Evolutionary conservation across 1,140 invertebrate species (phyloP).

Genomic region (Ceratina calcarata): DNA sequence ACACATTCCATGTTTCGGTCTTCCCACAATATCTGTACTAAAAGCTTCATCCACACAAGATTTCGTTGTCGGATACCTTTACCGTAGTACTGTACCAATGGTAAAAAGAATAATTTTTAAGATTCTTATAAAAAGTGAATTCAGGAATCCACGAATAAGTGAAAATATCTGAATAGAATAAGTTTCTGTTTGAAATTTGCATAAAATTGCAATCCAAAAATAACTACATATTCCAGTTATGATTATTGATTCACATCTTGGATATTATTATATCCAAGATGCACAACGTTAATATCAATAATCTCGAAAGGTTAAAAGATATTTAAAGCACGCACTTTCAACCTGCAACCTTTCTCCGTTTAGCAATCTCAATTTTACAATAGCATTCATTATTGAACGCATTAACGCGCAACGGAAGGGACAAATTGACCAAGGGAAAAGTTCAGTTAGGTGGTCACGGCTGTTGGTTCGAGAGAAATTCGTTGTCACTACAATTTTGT

Average conservation of each 20-base stretch:
- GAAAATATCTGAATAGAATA: no score
- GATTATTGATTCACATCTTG: no score
- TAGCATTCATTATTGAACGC: conserved; percentile 3
- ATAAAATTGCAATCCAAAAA: no score
- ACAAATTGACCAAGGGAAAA: conserved; percentile 41
- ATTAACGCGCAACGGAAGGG: conserved; percentile 23
- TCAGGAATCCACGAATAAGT: no score
- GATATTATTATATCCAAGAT: background rate
- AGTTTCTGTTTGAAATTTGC: no score
- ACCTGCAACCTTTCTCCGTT: background rate
- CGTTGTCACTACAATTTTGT: conserved; percentile 39
- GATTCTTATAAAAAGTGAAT: no score
- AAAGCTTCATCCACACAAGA: no score
- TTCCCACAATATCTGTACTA: background rate
- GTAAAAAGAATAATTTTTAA: no score
- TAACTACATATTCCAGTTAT: no score
- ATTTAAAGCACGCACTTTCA: background rate
- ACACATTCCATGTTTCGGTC: no score
- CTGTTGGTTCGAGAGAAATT: background rate
- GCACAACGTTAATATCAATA: background rate
- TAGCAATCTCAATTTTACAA: background rate
- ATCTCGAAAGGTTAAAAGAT: background rate
- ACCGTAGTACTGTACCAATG: no score
- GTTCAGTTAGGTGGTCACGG: background rate
- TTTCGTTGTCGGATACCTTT: no score